Conservation (phyloP, 2,888 invertebrate genomes). For the Mellilla xanthometata region DNA sequence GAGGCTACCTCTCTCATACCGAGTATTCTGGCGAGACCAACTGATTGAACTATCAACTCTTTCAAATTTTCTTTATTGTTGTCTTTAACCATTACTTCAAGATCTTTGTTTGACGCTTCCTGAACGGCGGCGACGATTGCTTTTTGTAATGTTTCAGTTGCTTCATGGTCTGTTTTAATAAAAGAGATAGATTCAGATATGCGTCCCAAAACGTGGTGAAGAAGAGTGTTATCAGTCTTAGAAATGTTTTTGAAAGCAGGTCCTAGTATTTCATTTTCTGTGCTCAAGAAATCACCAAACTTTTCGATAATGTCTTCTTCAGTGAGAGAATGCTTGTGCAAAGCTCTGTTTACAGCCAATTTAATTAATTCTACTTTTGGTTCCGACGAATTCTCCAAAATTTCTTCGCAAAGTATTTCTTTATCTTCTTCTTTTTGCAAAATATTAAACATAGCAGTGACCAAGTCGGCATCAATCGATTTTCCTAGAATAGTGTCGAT, state of each 20-base stretch:
- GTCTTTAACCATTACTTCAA: conserved; percentile 79
- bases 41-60: conserved; percentile 83
- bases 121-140: conserved; percentile 86
- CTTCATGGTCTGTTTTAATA: conserved; percentile 84
- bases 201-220: conserved; percentile 82
- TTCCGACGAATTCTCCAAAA: conserved; percentile 73
- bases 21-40: conserved; percentile 86
- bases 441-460: conserved; percentile 73
- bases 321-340: conserved; percentile 70
- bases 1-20: conserved; percentile 85
- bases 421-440: conserved; percentile 77
- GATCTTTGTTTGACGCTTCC: conserved; percentile 82
- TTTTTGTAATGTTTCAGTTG: conserved; percentile 85
- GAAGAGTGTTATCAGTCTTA: conserved; percentile 82
- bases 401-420: conserved; percentile 73
- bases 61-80: conserved; percentile 70
- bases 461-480: conserved; percentile 72
- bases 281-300: conserved; percentile 84
- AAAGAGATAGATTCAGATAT: conserved; percentile 84
- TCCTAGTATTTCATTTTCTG: conserved; percentile 83
- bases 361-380: conserved; percentile 85
- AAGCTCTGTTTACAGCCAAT: conserved; percentile 75
- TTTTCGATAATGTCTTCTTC: conserved; percentile 84
- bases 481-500: conserved; percentile 77
- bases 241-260: conserved; percentile 86